A percentile compares a stretch with the other conserved stretches of the same genome.
phyloP scores from a whole-genome alignment of 2,797 vertebrate species.

The Sebastes flavidus region DNA sequence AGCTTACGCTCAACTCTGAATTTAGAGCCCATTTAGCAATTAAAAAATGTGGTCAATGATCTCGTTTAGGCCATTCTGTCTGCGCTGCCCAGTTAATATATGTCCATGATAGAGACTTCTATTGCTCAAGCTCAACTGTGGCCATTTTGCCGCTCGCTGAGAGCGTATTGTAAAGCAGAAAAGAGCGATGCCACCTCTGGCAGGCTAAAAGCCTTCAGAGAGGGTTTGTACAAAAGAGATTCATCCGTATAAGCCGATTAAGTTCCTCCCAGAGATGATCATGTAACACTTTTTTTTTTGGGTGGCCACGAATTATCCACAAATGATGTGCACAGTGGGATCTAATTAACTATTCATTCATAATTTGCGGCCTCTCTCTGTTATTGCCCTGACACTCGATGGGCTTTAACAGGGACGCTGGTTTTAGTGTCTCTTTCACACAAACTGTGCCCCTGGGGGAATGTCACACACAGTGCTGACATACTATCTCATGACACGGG shows the following conservation, averaged over 20 bases:
- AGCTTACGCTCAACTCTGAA: slow-evolving; percentile 30
- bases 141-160: slow-evolving; percentile 6
- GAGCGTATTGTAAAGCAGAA: slow-evolving; percentile 23
- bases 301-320: slow-evolving; percentile 40
- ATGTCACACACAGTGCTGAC: slow-evolving; percentile 42
- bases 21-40: slow-evolving; percentile 59
- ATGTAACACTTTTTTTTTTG: slow-evolving; percentile 51
- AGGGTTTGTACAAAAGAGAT: slow-evolving; percentile 39
- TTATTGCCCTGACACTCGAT: not conserved
- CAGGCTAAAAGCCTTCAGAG: slow-evolving; percentile 38
- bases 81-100: slow-evolving; percentile 9
- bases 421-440: slow-evolving; percentile 27
- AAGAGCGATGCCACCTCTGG: slow-evolving; percentile 27
- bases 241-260: slow-evolving; percentile 58
- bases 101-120: slow-evolving; percentile 9
- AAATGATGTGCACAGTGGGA: slow-evolving; percentile 55
- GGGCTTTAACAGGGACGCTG: slow-evolving; percentile 19
- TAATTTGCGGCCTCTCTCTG: slow-evolving; percentile 29
- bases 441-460: slow-evolving; percentile 27
- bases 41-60: slow-evolving; percentile 35
- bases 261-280: slow-evolving; percentile 51
- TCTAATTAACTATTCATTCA: slow-evolving; percentile 55
- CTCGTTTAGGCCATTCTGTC: slow-evolving; percentile 21
- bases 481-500: slow-evolving; percentile 36
- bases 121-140: not conserved